These are phyloP conservation scores for Stichopus horrens DNA, from an alignment of 53 echinoderm and acorn worm species.

Conservation along the genomic window DNA sequence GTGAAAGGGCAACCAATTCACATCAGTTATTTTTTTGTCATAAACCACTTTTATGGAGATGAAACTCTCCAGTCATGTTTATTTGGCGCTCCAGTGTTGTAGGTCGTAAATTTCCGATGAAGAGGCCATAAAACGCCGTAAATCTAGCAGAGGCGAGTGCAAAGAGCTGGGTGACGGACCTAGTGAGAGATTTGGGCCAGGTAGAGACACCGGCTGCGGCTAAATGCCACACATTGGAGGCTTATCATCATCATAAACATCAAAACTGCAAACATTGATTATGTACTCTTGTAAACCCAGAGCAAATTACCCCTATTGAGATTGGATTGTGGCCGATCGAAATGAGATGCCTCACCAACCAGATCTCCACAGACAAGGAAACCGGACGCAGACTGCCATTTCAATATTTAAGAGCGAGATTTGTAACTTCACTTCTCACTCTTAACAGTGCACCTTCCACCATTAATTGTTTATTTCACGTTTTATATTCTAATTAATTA, in stretches of 20 bases:
- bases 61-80: slow-evolving; percentile 53
- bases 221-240: slow-evolving; percentile 45
- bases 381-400: slow-evolving; percentile 25
- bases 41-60: slow-evolving; percentile 55
- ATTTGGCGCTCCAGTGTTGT: slow-evolving; percentile 49
- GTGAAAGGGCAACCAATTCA: slow-evolving; percentile 53
- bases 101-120: slow-evolving; percentile 48
- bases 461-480: slow-evolving; percentile 48
- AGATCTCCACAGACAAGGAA: neutral
- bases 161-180: neutral
- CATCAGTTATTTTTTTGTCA: slow-evolving; percentile 48
- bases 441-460: slow-evolving; percentile 31
- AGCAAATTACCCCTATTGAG: slow-evolving; percentile 53
- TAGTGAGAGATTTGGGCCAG: slow-evolving; percentile 47
- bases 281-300: slow-evolving; percentile 30
- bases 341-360: slow-evolving; percentile 10
- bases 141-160: slow-evolving; percentile 31
- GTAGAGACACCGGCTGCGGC: neutral
- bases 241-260: slow-evolving; percentile 51
- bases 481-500: slow-evolving; percentile 51
- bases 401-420: slow-evolving; percentile 46
- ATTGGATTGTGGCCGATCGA: slow-evolving; percentile 43
- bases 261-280: slow-evolving; percentile 54
- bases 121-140: slow-evolving; percentile 51
- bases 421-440: slow-evolving; percentile 40